Evolutionary conservation across 2,113 vertebrate species (phyloP).

Genomic region (Nestor notabilis): DNA sequence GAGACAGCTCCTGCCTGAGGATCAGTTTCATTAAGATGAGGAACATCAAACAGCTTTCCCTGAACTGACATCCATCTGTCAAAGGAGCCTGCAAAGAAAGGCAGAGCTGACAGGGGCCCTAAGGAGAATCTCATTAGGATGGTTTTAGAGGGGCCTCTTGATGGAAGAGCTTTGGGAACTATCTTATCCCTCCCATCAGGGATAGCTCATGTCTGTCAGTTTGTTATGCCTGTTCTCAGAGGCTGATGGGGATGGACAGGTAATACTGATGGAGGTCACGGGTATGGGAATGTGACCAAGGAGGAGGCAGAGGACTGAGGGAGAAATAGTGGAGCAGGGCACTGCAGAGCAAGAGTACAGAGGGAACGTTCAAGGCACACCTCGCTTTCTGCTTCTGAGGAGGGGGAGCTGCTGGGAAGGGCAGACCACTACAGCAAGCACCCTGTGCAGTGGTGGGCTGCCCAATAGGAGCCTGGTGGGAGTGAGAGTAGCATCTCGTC

Average conservation of each 20-base stretch:
- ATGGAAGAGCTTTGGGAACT: background rate
- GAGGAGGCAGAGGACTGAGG: background rate
- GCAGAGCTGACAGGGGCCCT: conserved; percentile 58
- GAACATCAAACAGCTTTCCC: conserved; percentile 40
- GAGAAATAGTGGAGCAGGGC: background rate
- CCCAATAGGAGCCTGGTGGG: background rate
- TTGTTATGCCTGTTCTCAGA: background rate
- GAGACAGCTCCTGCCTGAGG: conserved; percentile 8
- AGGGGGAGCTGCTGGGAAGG: background rate
- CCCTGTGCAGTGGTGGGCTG: background rate
- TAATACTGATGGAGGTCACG: conserved; percentile 7
- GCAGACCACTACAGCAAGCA: background rate
- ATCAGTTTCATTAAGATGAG: conserved; percentile 65
- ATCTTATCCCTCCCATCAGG: conserved; percentile 6
- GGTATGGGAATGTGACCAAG: conserved; percentile 25
- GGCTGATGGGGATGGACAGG: conserved; percentile 26
- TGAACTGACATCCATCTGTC: conserved; percentile 62
- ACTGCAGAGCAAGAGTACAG: background rate
- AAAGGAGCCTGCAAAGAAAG: conserved; percentile 51
- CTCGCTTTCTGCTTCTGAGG: background rate
- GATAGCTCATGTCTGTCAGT: background rate
- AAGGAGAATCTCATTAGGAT: conserved; percentile 63
- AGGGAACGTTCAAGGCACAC: background rate
- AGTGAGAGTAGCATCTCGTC: background rate
- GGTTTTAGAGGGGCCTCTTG: conserved; percentile 29